Conservation (phyloP, 35 echinoderm and acorn worm species). For the Chiridota heheva region DNA sequence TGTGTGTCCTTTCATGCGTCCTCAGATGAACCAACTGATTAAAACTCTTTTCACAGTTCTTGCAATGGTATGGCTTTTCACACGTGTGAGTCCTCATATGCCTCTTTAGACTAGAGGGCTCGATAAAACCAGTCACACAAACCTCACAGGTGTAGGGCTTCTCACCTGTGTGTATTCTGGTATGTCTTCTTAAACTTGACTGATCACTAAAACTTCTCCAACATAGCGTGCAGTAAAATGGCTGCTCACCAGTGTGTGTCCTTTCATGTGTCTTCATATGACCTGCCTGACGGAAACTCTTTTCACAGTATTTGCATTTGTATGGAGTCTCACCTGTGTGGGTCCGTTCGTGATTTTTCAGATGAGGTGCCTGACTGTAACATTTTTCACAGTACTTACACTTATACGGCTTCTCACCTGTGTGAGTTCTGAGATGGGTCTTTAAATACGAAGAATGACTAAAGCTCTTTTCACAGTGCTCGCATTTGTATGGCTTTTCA, state of each 20-base stretch:
- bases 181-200: slow-evolving; percentile 16
- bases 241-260: slow-evolving; percentile 19
- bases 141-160: no score
- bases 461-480: slow-evolving; percentile 18
- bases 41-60: no score
- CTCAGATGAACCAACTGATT: no score
- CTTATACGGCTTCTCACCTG: not conserved
- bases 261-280: slow-evolving; percentile 8
- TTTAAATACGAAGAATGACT: not conserved
- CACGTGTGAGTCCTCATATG: no score
- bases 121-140: no score
- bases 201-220: slow-evolving; percentile 7
- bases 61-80: no score
- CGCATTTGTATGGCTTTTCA: slow-evolving; percentile 6
- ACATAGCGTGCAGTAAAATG: not conserved
- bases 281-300: not conserved
- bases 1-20: no score
- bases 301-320: slow-evolving; percentile 19
- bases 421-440: slow-evolving; percentile 7
- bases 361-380: not conserved
- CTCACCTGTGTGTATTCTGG: slow-evolving; percentile 11
- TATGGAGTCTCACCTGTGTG: slow-evolving; percentile 31
- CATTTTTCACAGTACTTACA: slow-evolving; percentile 31
- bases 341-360: slow-evolving; percentile 22
- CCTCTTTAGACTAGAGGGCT: no score